Conservation (phyloP, 2,113 vertebrate species). For the Oxyruncus cristatus region DNA sequence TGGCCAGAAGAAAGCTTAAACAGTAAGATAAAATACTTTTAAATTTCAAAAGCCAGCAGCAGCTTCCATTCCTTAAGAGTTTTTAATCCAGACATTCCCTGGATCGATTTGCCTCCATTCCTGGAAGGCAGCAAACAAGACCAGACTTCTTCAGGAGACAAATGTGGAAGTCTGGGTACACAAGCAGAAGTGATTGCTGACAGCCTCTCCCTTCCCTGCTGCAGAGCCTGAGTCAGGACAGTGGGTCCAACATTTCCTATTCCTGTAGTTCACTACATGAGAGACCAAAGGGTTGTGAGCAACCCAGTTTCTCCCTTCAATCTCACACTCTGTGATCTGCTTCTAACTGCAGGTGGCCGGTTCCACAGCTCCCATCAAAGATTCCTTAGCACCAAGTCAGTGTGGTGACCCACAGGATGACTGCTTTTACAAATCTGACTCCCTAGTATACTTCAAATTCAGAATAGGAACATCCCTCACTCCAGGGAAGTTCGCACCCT, state of each 20-base stretch:
- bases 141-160: background rate
- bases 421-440: background rate
- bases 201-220: background rate
- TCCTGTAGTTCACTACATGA: background rate
- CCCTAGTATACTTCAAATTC: background rate
- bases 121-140: background rate
- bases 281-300: background rate
- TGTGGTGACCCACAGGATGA: background rate
- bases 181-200: background rate
- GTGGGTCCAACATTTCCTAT: background rate
- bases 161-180: background rate
- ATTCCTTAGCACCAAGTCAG: background rate
- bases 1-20: background rate
- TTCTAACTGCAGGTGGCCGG: background rate
- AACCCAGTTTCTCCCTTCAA: background rate
- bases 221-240: background rate
- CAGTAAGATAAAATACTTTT: background rate
- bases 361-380: background rate
- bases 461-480: background rate
- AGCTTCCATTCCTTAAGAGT: background rate
- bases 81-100: background rate
- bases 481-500: background rate
- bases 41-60: background rate
- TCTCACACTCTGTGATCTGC: background rate
- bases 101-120: background rate